Evolutionary conservation across 2,113 vertebrate genomes (phyloP).

Genomic region (Aplodontia rufa): DNA sequence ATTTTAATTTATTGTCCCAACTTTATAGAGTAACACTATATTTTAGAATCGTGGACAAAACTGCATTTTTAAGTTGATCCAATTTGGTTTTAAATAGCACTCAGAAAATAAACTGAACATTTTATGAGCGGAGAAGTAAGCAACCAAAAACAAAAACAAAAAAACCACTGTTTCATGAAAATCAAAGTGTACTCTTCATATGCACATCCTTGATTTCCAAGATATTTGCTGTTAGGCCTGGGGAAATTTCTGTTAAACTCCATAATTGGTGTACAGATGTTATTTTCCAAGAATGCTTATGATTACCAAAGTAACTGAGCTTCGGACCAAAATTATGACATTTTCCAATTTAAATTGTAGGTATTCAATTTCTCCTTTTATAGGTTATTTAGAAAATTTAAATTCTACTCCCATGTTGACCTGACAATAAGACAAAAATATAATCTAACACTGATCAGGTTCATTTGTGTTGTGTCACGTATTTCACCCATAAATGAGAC

Average conservation of each 20-base stretch:
- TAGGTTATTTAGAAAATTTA: background rate
- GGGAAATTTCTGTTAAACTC: background rate
- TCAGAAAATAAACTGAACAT: background rate
- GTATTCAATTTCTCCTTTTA: constrained; percentile 30
- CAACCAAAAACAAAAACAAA: no score
- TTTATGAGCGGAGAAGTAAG: background rate
- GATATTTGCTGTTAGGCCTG: background rate
- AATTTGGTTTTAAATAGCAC: background rate
- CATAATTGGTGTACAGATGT: background rate
- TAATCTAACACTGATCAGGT: background rate
- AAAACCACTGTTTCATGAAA: background rate
- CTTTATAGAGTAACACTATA: background rate
- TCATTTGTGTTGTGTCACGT: background rate
- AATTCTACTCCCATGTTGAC: background rate
- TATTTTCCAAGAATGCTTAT: constrained; percentile 2
- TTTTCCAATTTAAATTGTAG: background rate
- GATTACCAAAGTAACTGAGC: background rate
- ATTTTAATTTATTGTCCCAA: background rate
- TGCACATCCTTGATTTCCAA: background rate
- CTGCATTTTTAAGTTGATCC: background rate
- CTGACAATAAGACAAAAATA: background rate
- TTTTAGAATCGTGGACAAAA: background rate
- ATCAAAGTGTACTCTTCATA: background rate
- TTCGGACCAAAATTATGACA: background rate
- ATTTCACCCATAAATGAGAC: background rate